Evolutionary conservation across 2,797 vertebrate genomes (phyloP).

Genomic region (Brachyrhaphis roseni): DNA sequence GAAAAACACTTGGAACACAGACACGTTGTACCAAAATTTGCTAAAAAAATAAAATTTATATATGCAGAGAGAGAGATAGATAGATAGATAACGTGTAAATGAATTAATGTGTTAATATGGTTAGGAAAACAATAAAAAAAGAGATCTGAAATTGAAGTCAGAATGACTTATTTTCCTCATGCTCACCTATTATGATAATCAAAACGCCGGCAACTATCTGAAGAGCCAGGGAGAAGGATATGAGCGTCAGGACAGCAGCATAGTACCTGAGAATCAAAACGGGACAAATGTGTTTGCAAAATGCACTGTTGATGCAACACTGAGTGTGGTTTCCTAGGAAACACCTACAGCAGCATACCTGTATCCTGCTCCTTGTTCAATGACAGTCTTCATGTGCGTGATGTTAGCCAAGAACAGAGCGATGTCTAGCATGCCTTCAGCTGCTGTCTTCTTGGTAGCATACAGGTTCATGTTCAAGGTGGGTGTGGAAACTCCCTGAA

Average conservation of each 20-base stretch:
- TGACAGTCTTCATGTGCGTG: constrained; percentile 89
- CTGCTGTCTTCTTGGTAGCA: constrained; percentile 92
- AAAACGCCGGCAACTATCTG: constrained; percentile 88
- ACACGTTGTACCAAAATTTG: background rate
- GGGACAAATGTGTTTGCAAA: background rate
- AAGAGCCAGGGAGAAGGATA: constrained; percentile 89
- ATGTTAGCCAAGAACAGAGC: constrained; percentile 93
- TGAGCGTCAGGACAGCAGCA: constrained; percentile 84
- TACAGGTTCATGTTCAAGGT: constrained; percentile 90
- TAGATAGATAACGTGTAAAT: background rate
- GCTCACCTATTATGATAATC: constrained; percentile 90
- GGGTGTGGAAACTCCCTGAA: constrained; percentile 63
- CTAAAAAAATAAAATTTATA: too few relatives aligned
- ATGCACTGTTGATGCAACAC: background rate
- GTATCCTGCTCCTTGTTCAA: constrained; percentile 89
- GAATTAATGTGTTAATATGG: constrained; percentile 65
- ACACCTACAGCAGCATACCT: constrained; percentile 62
- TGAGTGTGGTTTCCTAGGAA: background rate
- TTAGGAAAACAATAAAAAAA: constrained; percentile 36
- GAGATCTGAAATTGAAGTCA: constrained; percentile 1
- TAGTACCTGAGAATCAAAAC: constrained; percentile 78
- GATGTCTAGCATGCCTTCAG: constrained; percentile 93
- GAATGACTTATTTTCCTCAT: background rate
- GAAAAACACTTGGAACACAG: background rate
- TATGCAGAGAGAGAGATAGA: too few relatives aligned